Evolutionary conservation across 2,888 invertebrate species (phyloP).

Genomic region (Chaetoderma sp.): DNA sequence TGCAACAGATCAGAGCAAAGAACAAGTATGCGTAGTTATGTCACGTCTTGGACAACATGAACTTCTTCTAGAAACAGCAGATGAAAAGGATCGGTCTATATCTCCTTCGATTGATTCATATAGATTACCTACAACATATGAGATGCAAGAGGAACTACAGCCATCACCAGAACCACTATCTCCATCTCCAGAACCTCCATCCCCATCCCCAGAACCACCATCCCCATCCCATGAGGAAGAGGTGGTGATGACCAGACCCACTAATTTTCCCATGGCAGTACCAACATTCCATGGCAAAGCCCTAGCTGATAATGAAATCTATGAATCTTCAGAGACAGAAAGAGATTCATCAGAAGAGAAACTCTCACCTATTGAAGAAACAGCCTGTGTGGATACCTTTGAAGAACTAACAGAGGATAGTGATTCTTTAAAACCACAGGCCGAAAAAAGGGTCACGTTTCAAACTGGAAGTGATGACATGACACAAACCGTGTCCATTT

Average conservation of each 20-base stretch:
- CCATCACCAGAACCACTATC: slow-evolving; percentile 34
- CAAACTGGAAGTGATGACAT: slow-evolving; percentile 43
- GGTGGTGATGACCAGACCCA: slow-evolving; percentile 27
- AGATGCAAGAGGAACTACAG: slow-evolving; percentile 47
- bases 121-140: slow-evolving; percentile 51
- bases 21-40: slow-evolving; percentile 53
- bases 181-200: slow-evolving; percentile 13
- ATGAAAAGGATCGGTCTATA: slow-evolving; percentile 56
- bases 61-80: slow-evolving; percentile 53
- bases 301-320: slow-evolving; percentile 53
- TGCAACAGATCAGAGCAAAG: slow-evolving; percentile 20
- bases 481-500: slow-evolving; percentile 49
- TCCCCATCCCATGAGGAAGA: too few relatives aligned
- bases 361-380: slow-evolving; percentile 59
- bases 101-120: slow-evolving; percentile 63
- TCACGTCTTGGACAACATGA: slow-evolving; percentile 58
- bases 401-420: slow-evolving; percentile 44
- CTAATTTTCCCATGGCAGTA: slow-evolving; percentile 51
- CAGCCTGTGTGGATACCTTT: slow-evolving; percentile 42
- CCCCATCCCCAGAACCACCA: slow-evolving; percentile 1
- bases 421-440: slow-evolving; percentile 26
- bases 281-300: slow-evolving; percentile 49
- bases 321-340: slow-evolving; percentile 60
- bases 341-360: slow-evolving; percentile 61
- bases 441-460: slow-evolving; percentile 56